Base-by-base conservation (phyloP, 1,140 invertebrate species). In the Drosophila subobscura region DNA sequence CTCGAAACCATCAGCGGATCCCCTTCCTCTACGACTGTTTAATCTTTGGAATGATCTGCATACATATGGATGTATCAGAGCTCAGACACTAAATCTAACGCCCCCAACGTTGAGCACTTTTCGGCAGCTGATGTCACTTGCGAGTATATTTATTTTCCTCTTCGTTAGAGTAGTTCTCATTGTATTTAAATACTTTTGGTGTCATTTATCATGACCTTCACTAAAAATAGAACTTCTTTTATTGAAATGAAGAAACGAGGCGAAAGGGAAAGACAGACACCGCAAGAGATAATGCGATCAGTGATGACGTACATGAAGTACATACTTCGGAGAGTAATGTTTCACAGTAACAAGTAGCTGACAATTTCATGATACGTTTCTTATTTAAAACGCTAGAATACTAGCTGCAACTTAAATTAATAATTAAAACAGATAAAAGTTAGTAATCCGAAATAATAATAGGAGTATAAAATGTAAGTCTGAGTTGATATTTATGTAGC, bases 161-260 rank as follows among this genome's bases (percentile, higher is more conserved):
- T 10, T 20, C 2, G 49, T 72, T 52, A 20, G 41, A 8, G 27
- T 55, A 45, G 53, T 66, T 75, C 37, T 37, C 47, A 8, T 60
- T 84, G 80, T 77, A 85, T 80, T 86, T 77, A 81, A 73, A 85
- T 85, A 86, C 80, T 85, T 85, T 77, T 22, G 81, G 80, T 85
- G 80, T 85, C 80, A 86, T 85, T 81, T 85, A 80, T 86, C 80
- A 85, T 86, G 77, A 77, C 80, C 81, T 81, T 80, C 67, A 44
- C 77, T 79, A 81, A 83, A 81, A 83, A 83, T 78, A 81, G 47
- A 58, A 40, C n/a, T 20, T 51, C 53, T 73, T 51, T 52, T 45
- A 22, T 73, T 53, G 59, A 65, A 57, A 59, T 37, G 65, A 59
- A 49, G 58, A 41, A 63, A 46, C 20, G 71, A 14, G 14, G 10